These are phyloP conservation scores for Mizuhopecten yessoensis DNA, from an alignment of 1,140 invertebrate species.

Conservation along the genomic window DNA sequence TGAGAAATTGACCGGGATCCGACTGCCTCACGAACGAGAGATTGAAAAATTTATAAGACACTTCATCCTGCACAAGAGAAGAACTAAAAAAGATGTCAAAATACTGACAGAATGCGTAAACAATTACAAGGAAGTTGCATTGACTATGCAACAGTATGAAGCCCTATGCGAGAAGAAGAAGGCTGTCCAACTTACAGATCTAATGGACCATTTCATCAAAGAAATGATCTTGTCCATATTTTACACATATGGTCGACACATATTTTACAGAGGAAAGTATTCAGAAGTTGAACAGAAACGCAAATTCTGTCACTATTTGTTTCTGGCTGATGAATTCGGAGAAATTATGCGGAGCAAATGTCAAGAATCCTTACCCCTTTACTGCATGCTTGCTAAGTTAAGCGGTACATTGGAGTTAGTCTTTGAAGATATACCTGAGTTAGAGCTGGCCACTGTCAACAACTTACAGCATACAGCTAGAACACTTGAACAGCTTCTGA, in stretches of 20 bases:
- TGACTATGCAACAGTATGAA: neutral
- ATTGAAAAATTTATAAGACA: neutral
- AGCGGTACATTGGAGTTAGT: neutral
- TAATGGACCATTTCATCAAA: neutral
- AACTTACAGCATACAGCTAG: neutral
- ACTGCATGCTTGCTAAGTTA: neutral
- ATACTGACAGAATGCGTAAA: neutral
- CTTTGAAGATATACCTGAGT: neutral
- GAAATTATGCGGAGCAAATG: neutral
- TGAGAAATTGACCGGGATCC: neutral
- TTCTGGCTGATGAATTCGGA: slow-evolving; percentile 16
- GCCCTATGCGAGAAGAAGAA: neutral
- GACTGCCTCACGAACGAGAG: neutral
- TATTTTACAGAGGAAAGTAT: slow-evolving; percentile 27
- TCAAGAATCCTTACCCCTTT: neutral
- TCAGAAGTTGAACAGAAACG: neutral
- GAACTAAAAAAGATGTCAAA: neutral
- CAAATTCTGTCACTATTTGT: neutral
- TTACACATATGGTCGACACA: neutral
- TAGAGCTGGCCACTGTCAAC: neutral
- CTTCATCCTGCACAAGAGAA: neutral
- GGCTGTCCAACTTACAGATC: neutral
- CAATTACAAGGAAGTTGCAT: neutral
- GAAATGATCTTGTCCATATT: neutral
- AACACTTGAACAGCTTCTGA: neutral